Base-by-base conservation (phyloP, 1,140 invertebrate genomes). In the Melanaphis sacchari region DNA sequence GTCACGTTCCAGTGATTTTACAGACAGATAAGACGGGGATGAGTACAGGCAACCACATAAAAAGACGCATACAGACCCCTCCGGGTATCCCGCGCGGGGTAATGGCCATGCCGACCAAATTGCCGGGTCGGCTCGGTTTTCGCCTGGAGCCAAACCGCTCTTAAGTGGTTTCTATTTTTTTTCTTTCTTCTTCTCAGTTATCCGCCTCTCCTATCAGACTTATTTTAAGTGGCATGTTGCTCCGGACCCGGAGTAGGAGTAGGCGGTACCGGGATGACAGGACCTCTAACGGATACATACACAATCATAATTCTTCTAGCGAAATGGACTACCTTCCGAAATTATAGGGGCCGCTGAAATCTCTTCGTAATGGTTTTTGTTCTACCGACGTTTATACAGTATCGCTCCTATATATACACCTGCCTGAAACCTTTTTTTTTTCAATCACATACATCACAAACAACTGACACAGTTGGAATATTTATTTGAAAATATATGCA, bases 241-340 rank as follows among this genome's bases (percentile, higher is more conserved):
- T 41, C 36, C 46, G 81, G 1, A 93, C 91, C 81, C 91, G 81
- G 81, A 93, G 81, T 84, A 93, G 81, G 91, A 93, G 91, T 93
- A 93, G 91, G 91, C 91, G 91, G 81, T 93, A 26, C 91, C 81
- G 15, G 91, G 91, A 93, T 93, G 91, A 93, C 91, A 85, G 91
- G 91, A 40, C 91, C 49, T 93, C 81, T 93, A 93, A 93, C 81
- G 81, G 36, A 84, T 54, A 52, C 81, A 40, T 49, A 93, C 52
- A 93, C 76, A 85, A 93, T 85, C 81, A 93, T 93, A 85, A 84
- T 93, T 93, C 81, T 85, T 85, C 91, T 84, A 31, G 91, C 91
- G 46, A 93, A 93, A 93, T 93, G 91, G 81, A 85, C 91, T 85
- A 85, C 91, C 91, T 93, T 93, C 91, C 81, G 91, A 93, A 93